Percentiles rank a stretch among this genome's conserved stretches.
These are phyloP conservation scores for Falco concolor DNA, from an alignment of 2,797 vertebrate species.

Conservation along the genomic window DNA sequence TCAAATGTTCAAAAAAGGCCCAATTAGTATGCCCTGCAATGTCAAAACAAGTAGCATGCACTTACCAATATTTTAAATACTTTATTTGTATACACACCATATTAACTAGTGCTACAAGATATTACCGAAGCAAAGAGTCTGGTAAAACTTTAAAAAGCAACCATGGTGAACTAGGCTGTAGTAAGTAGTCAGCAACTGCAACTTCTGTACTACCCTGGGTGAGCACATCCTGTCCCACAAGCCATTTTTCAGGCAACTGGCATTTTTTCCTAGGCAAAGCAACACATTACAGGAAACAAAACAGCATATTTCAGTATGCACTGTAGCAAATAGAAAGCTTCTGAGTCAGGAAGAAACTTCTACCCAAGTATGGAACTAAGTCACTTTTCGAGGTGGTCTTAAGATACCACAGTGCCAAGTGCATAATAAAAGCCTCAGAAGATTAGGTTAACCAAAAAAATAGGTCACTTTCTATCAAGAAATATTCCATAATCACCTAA, in stretches of 20 bases:
- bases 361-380: background rate
- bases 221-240: background rate
- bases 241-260: background rate
- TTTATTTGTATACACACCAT: accelerated
- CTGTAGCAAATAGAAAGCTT: background rate
- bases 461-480: background rate
- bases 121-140: background rate
- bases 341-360: background rate
- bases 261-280: background rate
- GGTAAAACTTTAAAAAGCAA: background rate
- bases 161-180: background rate
- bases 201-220: background rate
- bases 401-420: background rate
- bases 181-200: background rate
- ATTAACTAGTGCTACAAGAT: background rate
- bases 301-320: background rate
- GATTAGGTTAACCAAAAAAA: background rate
- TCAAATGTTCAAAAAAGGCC: background rate
- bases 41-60: background rate
- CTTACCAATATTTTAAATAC: background rate
- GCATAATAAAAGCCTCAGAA: background rate
- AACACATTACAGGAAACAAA: background rate
- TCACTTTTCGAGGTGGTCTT: background rate
- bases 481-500: background rate
- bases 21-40: background rate